Percentiles rank a stretch among this genome's conserved stretches.
Evolutionary conservation across 2,888 invertebrate species (phyloP).

Genomic region (Griposia aprilina): DNA sequence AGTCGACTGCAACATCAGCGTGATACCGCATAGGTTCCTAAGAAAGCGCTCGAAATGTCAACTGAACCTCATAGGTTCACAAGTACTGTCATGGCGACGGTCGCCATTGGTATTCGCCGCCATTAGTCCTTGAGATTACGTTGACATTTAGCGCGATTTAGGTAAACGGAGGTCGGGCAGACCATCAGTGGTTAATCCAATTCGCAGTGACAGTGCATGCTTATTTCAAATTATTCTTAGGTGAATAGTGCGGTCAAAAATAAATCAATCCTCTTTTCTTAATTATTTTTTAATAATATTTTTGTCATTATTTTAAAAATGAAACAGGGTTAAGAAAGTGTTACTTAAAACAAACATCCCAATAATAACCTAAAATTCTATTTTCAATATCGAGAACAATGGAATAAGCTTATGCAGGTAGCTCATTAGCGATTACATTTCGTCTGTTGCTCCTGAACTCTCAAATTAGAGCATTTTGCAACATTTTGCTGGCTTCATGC

Average conservation of each 20-base stretch:
- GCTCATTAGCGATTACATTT: slow-evolving; percentile 51
- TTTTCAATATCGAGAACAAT: background rate
- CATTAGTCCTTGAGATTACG: too few relatives aligned
- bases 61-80: too few relatives aligned
- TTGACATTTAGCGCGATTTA: too few relatives aligned
- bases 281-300: background rate
- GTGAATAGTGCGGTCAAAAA: background rate
- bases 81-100: too few relatives aligned
- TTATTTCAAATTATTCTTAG: background rate
- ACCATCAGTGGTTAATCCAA: background rate
- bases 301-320: background rate
- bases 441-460: slow-evolving; percentile 29
- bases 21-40: too few relatives aligned
- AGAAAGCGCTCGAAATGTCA: too few relatives aligned
- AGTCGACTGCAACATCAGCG: background rate
- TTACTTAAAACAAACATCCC: background rate
- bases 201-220: background rate
- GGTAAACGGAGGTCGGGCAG: too few relatives aligned
- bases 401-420: too few relatives aligned
- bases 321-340: background rate
- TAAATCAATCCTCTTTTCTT: background rate
- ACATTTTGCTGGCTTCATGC: slow-evolving; percentile 27
- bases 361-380: background rate
- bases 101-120: too few relatives aligned
- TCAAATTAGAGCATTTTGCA: slow-evolving; percentile 28